A percentile compares a stretch with the other conserved stretches of the same genome.
phyloP scores from a whole-genome alignment of 1,140 invertebrate species.

The Sinella curviseta region DNA sequence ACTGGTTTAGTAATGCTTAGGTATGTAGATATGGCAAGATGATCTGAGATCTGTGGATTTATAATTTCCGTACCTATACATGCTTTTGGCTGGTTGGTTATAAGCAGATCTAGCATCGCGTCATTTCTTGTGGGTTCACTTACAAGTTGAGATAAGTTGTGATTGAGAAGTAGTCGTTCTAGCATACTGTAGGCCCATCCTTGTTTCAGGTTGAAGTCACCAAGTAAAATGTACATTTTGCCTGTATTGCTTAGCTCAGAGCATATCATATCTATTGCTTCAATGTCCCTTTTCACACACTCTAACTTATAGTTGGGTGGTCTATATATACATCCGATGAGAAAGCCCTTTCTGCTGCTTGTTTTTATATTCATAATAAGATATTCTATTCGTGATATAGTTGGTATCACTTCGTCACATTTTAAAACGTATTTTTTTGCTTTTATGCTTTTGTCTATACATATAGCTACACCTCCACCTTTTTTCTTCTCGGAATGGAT shows the following conservation, averaged over 20 bases:
- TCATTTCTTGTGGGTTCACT: not conserved
- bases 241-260: not conserved
- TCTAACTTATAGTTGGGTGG: not conserved
- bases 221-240: not conserved
- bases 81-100: not conserved
- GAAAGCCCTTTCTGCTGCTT: not conserved
- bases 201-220: not conserved
- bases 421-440: not conserved
- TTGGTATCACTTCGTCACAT: not conserved
- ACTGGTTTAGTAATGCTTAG: not conserved
- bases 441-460: not conserved
- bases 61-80: not conserved
- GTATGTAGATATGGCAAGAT: not conserved
- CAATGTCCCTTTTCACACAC: not conserved
- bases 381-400: not conserved
- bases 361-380: not conserved
- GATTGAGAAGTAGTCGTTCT: not conserved
- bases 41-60: not conserved
- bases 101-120: not conserved
- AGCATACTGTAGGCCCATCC: not conserved
- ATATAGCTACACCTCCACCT: not conserved
- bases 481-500: not conserved
- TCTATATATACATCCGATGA: not conserved
- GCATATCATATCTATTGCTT: not conserved
- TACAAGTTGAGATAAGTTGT: not conserved